phyloP scores from a whole-genome alignment of 2,888 invertebrate species.

The Melieria omissa region DNA sequence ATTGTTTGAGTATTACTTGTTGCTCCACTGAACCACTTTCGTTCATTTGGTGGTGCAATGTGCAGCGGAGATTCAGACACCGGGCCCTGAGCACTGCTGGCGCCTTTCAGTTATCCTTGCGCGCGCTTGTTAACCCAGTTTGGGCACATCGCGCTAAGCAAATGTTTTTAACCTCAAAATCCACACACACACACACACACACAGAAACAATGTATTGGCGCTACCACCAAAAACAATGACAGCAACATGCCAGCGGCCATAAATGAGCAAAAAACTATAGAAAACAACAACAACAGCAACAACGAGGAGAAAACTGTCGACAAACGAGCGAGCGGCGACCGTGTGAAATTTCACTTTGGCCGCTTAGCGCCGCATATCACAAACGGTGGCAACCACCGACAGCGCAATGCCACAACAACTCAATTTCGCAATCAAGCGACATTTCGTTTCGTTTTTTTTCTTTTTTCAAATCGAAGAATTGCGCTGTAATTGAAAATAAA shows the following conservation, averaged over 20 bases:
- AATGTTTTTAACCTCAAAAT: constrained; percentile 8
- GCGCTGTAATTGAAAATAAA: too few relatives aligned
- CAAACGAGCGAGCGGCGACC: background rate
- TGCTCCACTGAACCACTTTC: constrained; percentile 8
- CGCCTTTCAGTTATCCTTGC: background rate
- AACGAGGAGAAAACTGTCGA: background rate
- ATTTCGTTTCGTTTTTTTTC: too few relatives aligned
- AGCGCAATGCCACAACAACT: too few relatives aligned
- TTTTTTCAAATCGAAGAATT: too few relatives aligned
- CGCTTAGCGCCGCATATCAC: background rate
- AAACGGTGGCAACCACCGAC: too few relatives aligned
- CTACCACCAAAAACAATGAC: background rate
- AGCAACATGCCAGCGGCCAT: background rate
- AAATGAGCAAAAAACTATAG: background rate
- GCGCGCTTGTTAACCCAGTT: background rate
- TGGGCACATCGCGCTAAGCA: background rate
- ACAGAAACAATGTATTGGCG: background rate
- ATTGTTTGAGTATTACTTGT: background rate
- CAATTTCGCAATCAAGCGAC: too few relatives aligned
- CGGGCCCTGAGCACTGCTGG: background rate
- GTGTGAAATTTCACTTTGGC: background rate
- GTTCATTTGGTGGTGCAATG: background rate
- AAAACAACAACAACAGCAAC: background rate
- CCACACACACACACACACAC: background rate
- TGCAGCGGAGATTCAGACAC: background rate